Evolutionary conservation across 2,797 vertebrate genomes (phyloP), one percentile per base, ranked within the genome.

Genomic region (Zalophus californianus): DNA sequence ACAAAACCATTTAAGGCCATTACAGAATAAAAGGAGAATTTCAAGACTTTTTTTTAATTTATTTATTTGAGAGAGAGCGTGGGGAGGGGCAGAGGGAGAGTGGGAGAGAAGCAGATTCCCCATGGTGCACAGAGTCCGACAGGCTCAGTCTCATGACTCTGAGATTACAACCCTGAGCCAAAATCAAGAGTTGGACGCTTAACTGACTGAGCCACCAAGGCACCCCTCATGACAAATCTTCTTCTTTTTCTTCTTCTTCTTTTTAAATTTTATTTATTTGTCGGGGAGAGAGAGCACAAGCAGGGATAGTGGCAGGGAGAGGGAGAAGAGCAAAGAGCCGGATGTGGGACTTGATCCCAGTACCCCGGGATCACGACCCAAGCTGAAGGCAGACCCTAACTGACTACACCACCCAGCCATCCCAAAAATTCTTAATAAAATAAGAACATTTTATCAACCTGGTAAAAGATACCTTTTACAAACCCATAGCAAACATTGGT

Each of bases 381-480:
- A 66, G 14, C 62, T 6, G 1, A 66, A 66, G 62, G 62, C 62
- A n/a, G 62, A n/a, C 7, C 29, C 6, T 29, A 66, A 16, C 29
- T 7, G 12, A 8, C 13, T 44, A 41, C 13, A 7, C 70, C 70
- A 44, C 23, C 41, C 25, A 73, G 41, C 13, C 4, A 7, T 18
- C 70, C 41, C 70, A 70, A 60, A 92, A 78, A 66, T 87, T 82
- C 29, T 90, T 78, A n/a, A 4, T 84, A 52, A 91, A 92, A n/a
- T 66, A 50, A 21, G 48, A 54, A 9, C 66, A 86, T 2, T 64
- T 66, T 21, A 29, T 86, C 38, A 86, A 21, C 29, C 27, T 50
- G 21, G 38, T 50, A 93, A 91, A 73, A 86, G 23, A 7, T 73
- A 73, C 8, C 38, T 44, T 68, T n/a, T 92, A 64, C 29, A 86